phyloP scores from a whole-genome alignment of 1,140 invertebrate species.

The Zaprionus nigranus region DNA sequence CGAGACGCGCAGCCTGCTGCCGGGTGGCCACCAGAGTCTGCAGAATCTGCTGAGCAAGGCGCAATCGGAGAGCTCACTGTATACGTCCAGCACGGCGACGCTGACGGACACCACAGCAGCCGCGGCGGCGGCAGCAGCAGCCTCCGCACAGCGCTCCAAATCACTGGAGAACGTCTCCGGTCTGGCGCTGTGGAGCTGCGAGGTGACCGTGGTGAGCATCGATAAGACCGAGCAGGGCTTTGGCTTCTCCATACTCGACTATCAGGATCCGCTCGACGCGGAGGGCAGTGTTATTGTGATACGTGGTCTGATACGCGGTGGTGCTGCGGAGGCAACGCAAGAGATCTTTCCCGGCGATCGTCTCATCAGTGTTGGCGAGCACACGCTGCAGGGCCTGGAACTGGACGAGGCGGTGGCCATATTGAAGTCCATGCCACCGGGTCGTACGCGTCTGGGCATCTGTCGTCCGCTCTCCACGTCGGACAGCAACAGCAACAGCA shows the following conservation, averaged over 20 bases:
- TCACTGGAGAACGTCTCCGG: conserved; percentile 96
- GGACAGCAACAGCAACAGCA: conserved; percentile 81
- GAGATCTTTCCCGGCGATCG: conserved; percentile 96
- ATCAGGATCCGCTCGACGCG: conserved; percentile 95
- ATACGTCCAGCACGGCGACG: conserved; percentile 89
- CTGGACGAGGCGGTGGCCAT: conserved; percentile 96
- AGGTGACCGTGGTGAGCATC: conserved; percentile 94
- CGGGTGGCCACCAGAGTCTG: conserved; percentile 89
- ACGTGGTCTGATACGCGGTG: conserved; percentile 95
- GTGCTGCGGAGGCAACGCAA: conserved; percentile 94
- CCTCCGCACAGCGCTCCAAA: conserved; percentile 86
- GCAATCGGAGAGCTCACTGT: conserved; percentile 93
- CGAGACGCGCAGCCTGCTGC: conserved; percentile 90
- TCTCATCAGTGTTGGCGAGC: conserved; percentile 94
- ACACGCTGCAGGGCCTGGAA: conserved; percentile 93
- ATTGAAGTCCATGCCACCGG: conserved; percentile 93
- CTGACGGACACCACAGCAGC: conserved; percentile 86
- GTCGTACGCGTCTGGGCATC: conserved; percentile 93
- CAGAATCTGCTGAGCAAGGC: conserved; percentile 91
- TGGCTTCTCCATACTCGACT: conserved; percentile 98
- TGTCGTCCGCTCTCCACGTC: conserved; percentile 90
- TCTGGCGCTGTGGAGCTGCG: conserved; percentile 96
- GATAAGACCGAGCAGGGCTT: conserved; percentile 95
- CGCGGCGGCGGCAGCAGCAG: conserved; percentile 30
- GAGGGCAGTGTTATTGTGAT: conserved; percentile 97